Base-by-base conservation (phyloP, 2,888 invertebrate species). In the Crossocerus cetratus region DNA sequence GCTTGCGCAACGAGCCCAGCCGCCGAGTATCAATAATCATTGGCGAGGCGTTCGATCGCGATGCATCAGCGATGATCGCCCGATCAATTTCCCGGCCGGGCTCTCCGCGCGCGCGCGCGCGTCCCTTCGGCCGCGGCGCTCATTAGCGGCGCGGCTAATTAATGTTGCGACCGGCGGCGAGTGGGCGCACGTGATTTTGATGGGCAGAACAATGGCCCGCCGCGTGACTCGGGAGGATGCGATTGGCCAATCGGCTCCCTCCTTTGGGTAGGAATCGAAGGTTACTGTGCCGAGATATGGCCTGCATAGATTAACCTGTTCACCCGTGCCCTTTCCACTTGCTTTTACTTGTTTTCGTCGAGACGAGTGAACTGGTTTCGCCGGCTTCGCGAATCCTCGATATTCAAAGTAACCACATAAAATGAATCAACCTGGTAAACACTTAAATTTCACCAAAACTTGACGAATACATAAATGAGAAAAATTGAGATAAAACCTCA, bases 1-100 rank as follows among this genome's bases (percentile, higher is more conserved):
- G 59, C 8, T 64, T 67, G 61, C 20, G 66, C 67, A 69, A 58
- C 59, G 42, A 61, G 55, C 63, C 58, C 67, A 63, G 54, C 64
- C 53, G 22, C 56, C 21, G 57, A 16, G 16, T 45, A 59, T 55
- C 64, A 20, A 44, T 18, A 53, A 54, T 53, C 13, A 62, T 44
- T n/a, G 18, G 16, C 49, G 16, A n/a, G 49, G n/a, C 49, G 16
- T 16, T 49, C 49, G 49, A 49, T 49, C 49, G 49, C 13, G 49
- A 49, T 49, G 49, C 49, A 49, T 49, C 49, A 13, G 4, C 16
- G 16, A 49, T 49, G n/a, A 49, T 49, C 32, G 32, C 8, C 1
- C 55, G 55, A 55, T 55, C 55, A 14, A 55, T 16, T 49, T 16
- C 14, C n/a, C 49, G 55, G 20, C 20, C 8, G 4, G 18, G 55